Percentiles rank a stretch among this genome's conserved stretches.
Conservation (phyloP, 1,140 invertebrate genomes). For the Orchestia grillus region DNA sequence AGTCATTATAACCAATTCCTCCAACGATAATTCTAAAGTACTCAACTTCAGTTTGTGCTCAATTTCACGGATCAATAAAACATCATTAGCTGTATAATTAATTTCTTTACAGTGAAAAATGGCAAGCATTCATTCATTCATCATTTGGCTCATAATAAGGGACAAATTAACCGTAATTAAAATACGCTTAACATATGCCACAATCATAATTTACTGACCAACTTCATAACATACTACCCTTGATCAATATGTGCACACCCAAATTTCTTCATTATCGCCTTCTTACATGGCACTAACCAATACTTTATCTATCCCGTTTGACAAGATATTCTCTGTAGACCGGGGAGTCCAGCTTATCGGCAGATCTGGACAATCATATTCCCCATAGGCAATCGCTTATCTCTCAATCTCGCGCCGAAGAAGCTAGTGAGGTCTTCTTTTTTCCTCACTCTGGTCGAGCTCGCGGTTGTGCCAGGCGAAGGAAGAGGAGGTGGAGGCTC, state of each 20-base stretch:
- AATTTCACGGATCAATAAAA: background rate
- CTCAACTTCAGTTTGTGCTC: background rate
- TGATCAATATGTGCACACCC: conserved; percentile 1
- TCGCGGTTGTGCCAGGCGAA: background rate
- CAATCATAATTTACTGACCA: background rate
- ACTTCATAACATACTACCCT: background rate
- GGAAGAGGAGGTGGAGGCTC: conserved; percentile 23
- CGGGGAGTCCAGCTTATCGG: conserved; percentile 7
- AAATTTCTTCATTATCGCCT: conserved; percentile 48
- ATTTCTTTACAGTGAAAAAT: background rate
- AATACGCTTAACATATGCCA: background rate
- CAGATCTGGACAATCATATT: conserved; percentile 54
- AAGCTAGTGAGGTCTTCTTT: conserved; percentile 36
- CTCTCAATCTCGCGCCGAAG: conserved; percentile 44
- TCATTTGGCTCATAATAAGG: background rate
- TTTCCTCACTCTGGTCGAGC: background rate
- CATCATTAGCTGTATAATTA: background rate
- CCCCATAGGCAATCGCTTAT: conserved; percentile 55
- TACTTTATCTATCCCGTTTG: background rate
- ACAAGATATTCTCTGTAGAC: conserved; percentile 20
- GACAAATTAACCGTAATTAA: background rate
- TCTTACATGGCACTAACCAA: background rate
- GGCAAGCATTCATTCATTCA: background rate
- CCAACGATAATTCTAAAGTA: background rate
- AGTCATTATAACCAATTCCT: background rate